Evolutionary conservation across 1,140 invertebrate species (phyloP), one percentile per base, ranked within the genome.

Genomic region (Alviniconcha marisindica): DNA sequence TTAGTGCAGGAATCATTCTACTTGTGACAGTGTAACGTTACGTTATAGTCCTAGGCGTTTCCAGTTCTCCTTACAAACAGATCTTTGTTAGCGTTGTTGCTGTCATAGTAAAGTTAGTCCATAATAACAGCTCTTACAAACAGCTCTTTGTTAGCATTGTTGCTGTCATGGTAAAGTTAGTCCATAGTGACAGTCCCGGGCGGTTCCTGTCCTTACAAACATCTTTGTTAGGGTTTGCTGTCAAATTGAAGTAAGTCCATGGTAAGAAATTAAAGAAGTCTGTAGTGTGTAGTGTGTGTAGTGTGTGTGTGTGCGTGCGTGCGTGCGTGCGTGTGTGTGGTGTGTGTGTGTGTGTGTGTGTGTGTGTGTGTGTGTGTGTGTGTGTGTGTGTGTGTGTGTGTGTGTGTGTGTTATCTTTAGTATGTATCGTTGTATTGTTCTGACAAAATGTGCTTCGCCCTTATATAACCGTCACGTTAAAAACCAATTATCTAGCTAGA

Each of bases 351-450:
- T 73, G 71, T 73, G 71, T 73, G 71, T 73, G 71, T 40, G 33
- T 40, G 71, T 40, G 71, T 73, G 71, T 73, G 71, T 73, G 71
- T 73, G 33, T 73, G 71, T 73, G 71, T 73, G 71, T 18, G 40
- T 73, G 40, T 33, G 71, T 40, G 40, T 33, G 71, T 40, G 40
- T 73, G 40, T 33, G 40, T 33, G 71, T 36, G 14, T 33, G 71
- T 73, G 31, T 24, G 56, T 60, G 10, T 60, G 56, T n/a, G 48
- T 51, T n/a, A n/a, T n/a, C n/a, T n/a, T n/a, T n/a, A n/a, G n/a
- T n/a, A n/a, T n/a, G n/a, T n/a, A n/a, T n/a, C n/a, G n/a, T n/a
- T n/a, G n/a, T n/a, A n/a, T n/a, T n/a, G n/a, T n/a, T n/a, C n/a
- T n/a, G n/a, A n/a, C n/a, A n/a, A n/a, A n/a, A n/a, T n/a, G n/a